Percentiles rank a stretch among this genome's conserved stretches.
Evolutionary conservation across 1,140 invertebrate species (phyloP).

Genomic region (Laupala kohalensis): DNA sequence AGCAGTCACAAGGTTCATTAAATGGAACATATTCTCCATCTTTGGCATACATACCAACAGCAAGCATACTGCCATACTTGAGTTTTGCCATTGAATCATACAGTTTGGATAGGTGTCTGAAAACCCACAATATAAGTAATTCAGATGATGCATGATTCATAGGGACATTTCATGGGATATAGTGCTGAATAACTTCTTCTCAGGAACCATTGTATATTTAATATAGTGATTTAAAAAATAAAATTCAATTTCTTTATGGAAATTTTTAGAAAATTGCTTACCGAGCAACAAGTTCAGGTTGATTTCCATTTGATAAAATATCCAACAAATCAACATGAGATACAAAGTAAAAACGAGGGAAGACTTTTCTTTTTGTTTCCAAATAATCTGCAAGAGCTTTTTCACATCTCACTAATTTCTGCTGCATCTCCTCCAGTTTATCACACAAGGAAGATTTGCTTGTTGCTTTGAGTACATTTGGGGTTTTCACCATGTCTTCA

Average conservation of each 20-base stretch:
- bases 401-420: conserved; percentile 70
- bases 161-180: too few relatives aligned
- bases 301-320: conserved; percentile 92
- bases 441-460: conserved; percentile 63
- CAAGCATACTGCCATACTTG: conserved; percentile 47
- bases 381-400: conserved; percentile 91
- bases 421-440: conserved; percentile 58
- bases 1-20: conserved; percentile 61
- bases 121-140: too few relatives aligned
- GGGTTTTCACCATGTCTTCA: conserved; percentile 22
- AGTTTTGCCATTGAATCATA: conserved; percentile 83
- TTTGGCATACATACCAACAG: conserved; percentile 76
- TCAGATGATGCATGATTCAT: too few relatives aligned
- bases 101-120: conserved; percentile 79
- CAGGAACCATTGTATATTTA: too few relatives aligned
- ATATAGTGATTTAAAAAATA: too few relatives aligned
- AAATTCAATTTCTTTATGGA: too few relatives aligned
- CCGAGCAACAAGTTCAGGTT: conserved; percentile 58
- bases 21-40: conserved; percentile 71
- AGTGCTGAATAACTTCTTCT: too few relatives aligned
- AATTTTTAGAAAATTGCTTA: conserved; percentile 13
- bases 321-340: conserved; percentile 87
- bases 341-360: conserved; percentile 92
- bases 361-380: conserved; percentile 86
- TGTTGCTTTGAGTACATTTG: conserved; percentile 74